phyloP scores from a whole-genome alignment of 2,797 vertebrate species.

The Fundulus diaphanus region DNA sequence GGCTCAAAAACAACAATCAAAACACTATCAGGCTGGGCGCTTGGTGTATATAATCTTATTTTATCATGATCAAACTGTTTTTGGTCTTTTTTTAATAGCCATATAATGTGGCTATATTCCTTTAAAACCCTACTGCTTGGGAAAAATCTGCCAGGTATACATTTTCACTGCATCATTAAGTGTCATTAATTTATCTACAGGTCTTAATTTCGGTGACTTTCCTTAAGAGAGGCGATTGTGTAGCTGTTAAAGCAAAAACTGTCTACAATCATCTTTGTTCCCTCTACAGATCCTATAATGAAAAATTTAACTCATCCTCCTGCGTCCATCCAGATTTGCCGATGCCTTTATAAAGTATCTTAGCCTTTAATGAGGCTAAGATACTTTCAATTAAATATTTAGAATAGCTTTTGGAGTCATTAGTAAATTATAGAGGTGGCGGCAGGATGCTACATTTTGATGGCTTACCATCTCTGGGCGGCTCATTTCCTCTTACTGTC shows the following conservation, averaged over 20 bases:
- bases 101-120: too few relatives aligned
- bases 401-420: constrained; percentile 4
- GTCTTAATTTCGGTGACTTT: neutral
- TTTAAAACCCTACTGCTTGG: neutral
- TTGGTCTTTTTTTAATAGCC: too few relatives aligned
- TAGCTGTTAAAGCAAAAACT: neutral
- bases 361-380: neutral
- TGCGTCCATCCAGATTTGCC: neutral
- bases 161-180: neutral
- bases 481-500: neutral
- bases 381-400: constrained; percentile 8
- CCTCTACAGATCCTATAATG: neutral
- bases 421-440: neutral
- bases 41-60: too few relatives aligned
- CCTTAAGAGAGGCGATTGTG: neutral
- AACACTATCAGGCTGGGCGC: too few relatives aligned
- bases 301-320: neutral
- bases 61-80: too few relatives aligned
- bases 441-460: neutral
- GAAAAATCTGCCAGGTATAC: neutral
- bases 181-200: neutral
- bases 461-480: neutral
- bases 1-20: too few relatives aligned
- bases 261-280: neutral
- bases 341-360: too few relatives aligned